Evolutionary conservation across 2,888 invertebrate species (phyloP), one percentile per base, ranked within the genome.

Genomic region (Volucella inflata): DNA sequence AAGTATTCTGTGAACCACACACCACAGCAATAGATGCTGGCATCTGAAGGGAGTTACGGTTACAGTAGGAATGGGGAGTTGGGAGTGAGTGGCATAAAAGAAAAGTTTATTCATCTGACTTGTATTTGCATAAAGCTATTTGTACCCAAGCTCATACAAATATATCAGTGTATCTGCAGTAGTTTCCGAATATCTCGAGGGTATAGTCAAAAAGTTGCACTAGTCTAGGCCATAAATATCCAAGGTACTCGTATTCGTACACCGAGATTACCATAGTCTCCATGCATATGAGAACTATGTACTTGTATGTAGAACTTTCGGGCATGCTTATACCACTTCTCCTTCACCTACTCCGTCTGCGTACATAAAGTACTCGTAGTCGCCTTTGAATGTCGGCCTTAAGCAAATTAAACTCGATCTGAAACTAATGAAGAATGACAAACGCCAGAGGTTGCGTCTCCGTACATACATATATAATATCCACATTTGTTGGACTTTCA

Each of bases 221-320:
- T 46, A 72, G 62, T 68, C 72, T 76, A 16, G 38, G 67, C 51
- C 59, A 85, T 85, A 81, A 77, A 85, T 77, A 81, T 76, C 81
- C 38, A 76, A 76, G 67, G 62, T 30, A 30, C 1, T 9, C 11
- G 67, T 59, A 36, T 46, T 12, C 46, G 30, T 30, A 75, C 40
- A 68, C 38, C 50, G 50, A 68, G 74, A 74, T 78, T 65, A 74
- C 72, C 77, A 55, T 74, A 55, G 6, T 30, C 6, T 83, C 59
- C 78, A 68, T 77, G 72, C 55, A 64, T 50, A 55, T 46, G 40
- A 30, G 62, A 14, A 48, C 53, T 44, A n/a, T n/a, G n/a, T n/a
- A 12, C 50, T 51, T 36, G 57, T 59, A 59, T 36, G 38, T 21
- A 36, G 21, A 17, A 60, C 1, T 36, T 11, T 21, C 42, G 36